Conservation (phyloP, 2,888 invertebrate genomes). For the Polietes domitor region DNA sequence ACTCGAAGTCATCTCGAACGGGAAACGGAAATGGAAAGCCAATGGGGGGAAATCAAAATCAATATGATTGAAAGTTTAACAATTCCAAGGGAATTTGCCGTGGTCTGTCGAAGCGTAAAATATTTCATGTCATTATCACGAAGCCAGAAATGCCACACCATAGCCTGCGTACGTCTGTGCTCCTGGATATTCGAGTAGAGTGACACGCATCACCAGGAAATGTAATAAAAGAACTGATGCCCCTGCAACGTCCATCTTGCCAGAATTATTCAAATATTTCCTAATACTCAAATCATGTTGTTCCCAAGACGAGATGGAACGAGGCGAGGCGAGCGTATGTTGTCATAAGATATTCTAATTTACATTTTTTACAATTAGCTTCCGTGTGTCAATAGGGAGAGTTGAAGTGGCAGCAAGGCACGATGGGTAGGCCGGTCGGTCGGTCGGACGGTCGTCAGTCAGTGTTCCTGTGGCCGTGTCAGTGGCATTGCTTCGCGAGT, state of each 20-base stretch:
- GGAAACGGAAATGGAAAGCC: conserved; percentile 9
- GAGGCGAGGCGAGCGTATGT: conserved; percentile 7
- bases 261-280: conserved; percentile 56
- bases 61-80: conserved; percentile 43
- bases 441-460: too few species aligned
- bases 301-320: conserved; percentile 17
- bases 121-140: conserved; percentile 65
- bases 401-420: conserved; percentile 8
- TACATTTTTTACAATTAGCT: conserved; percentile 60
- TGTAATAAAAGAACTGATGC: conserved; percentile 62
- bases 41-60: conserved; percentile 50
- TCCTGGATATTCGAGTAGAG: conserved; percentile 50
- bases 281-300: conserved; percentile 50
- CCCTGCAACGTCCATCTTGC: conserved; percentile 35
- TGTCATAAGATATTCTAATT: conserved; percentile 64
- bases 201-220: conserved; percentile 47
- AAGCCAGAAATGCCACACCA: conserved; percentile 36
- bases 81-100: conserved; percentile 45
- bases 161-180: neutral
- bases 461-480: conserved; percentile 51
- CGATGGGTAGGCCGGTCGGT: too few species aligned
- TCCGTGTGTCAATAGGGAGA: conserved; percentile 24
- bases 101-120: conserved; percentile 65
- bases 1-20: neutral
- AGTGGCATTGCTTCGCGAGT: neutral